Base-by-base conservation (phyloP, 2,113 vertebrate species). In the Chlamydotis undulata region DNA sequence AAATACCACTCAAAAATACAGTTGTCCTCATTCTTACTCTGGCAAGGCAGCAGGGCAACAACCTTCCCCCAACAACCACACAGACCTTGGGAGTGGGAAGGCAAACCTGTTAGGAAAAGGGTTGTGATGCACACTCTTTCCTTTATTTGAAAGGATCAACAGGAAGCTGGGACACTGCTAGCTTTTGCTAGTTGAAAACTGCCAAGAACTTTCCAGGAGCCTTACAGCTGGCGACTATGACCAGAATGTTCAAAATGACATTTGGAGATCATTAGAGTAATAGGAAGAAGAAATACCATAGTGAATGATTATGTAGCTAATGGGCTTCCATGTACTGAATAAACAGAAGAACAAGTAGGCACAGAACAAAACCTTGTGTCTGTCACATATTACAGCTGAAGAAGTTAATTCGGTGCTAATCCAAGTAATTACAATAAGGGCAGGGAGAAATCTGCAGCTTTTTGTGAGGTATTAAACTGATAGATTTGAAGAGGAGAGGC, bases 291-390 rank as follows among this genome's bases (percentile, higher is more conserved):
- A 87, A 89, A 77, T 69, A 83, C 75, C 31, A 5, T 23, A 93
- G 60, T 65, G 96, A 95, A 78, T 83, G 35, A 96, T 92, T 39
- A 83, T 71, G 90, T 85, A 59, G 68, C 63, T 94, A 95, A 96
- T 94, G 60, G 63, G 23, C 50, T 39, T 63, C 68, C 16, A 35
- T 43, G 33, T 73, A 83, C 70, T 83, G 89, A 89, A 75, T 75
- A 94, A 96, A 96, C 4, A 65, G 84, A 96, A 87, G 89, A 95
- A 84, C 73, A 96, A 95, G 92, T 18, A 89, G 59, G 49, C 67
- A 57, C 33, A n/a, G 80, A 96, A 90, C 83, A 93, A 95, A 95
- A 53, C 70, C 76, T 83, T 69, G n/a, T 88, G 92, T 85, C 45
- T 63, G 12, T 90, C 63, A 71, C 55, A 83, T 88, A 73, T 81